Evolutionary conservation across 2,797 vertebrate genomes (phyloP).

Genomic region (Sebastiscus tertius): DNA sequence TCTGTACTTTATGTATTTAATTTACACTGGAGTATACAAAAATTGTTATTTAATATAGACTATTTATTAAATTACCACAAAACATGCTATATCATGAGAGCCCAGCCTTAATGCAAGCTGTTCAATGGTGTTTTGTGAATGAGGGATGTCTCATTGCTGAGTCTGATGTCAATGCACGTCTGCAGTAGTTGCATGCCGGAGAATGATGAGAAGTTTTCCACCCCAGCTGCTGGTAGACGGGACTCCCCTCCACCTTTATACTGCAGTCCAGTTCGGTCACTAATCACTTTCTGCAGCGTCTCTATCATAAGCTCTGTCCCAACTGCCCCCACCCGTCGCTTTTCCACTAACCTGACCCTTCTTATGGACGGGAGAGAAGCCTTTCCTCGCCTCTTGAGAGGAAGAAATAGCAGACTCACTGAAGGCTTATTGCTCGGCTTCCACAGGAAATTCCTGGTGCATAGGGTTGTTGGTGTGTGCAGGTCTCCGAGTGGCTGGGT

Average conservation of each 20-base stretch:
- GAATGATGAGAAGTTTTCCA: constrained; percentile 32
- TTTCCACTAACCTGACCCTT: background rate
- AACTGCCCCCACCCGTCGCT: background rate
- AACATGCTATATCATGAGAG: too few species aligned
- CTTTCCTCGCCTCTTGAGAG: background rate
- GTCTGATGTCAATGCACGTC: constrained; percentile 46
- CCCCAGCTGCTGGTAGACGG: background rate
- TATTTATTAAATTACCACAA: too few species aligned
- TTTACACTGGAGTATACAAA: too few species aligned
- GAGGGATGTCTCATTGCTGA: constrained; percentile 34
- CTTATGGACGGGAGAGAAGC: background rate
- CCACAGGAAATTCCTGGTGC: constrained; percentile 70
- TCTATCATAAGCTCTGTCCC: background rate
- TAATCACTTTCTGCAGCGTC: background rate
- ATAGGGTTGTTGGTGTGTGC: constrained; percentile 33
- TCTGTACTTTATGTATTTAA: too few species aligned
- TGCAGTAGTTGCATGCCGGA: background rate
- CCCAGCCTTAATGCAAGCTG: background rate
- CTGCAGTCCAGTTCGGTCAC: constrained; percentile 17
- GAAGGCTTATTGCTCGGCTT: constrained; percentile 57
- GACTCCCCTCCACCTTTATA: constrained; percentile 9
- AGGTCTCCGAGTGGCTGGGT: constrained; percentile 33
- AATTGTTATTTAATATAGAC: too few species aligned
- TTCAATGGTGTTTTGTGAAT: background rate
- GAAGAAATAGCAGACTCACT: constrained; percentile 55